Base-by-base conservation (phyloP, 1,140 invertebrate genomes). In the Drosophila ananassae region DNA sequence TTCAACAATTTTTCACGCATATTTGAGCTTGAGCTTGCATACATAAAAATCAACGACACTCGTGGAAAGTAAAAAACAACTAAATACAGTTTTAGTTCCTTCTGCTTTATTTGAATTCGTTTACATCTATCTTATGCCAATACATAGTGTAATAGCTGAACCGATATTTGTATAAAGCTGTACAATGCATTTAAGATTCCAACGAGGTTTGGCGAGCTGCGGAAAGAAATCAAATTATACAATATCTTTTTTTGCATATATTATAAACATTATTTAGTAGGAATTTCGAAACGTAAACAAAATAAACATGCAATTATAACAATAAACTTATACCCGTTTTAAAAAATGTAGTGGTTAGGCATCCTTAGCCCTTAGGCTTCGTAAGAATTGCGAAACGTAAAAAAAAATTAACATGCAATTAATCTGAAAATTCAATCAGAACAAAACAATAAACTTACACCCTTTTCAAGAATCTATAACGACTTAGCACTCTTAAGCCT, bases 241-340 rank as follows among this genome's bases (percentile, higher is more conserved):
- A 46, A 54, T 62, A 54, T 30, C 48, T 13, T 17, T 17, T 17
- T 17, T 17, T 17, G 17, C 17, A 17, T 17, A 17, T 17, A 17
- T 17, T 7, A 39, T 61, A 6, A 28, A 28, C 24, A 25, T 25
- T 22, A 32, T 6, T 58, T 10, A 13, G 22, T 58, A 37, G 10
- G 21, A 39, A 24, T 6, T 32, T 56, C 50, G 8, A 10, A 10
- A 52, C 51, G 25, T 52, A 12, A 48, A 17, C 5, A 55, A 25
- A 41, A 28, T 25, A 41, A 17, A 12, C 34, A 37, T 34, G 37
- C 24, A 63, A 51, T 52, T 24, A 52, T 46, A 25, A 9, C 32
- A 25, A 69, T 32, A 62, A 28, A 83, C 79, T 82, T 83, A 79
- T 79, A 68, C 44, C 68, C 78, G 50, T 30, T 46, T 73, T 57